These are phyloP conservation scores for Griposia aprilina DNA, from an alignment of 2,888 invertebrate species.

Conservation along the genomic window DNA sequence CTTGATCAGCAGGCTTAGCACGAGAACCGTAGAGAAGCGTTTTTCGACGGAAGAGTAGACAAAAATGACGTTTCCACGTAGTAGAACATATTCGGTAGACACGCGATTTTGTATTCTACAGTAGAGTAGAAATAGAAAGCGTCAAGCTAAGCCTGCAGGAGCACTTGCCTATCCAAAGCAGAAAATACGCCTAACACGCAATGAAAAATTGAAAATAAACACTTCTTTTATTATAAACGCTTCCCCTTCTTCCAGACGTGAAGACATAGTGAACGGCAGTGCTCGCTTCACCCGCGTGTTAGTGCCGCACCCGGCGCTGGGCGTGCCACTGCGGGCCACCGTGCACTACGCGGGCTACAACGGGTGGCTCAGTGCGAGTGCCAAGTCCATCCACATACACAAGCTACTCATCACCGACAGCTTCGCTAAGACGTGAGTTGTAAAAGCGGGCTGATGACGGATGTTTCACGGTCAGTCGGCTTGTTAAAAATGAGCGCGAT, in stretches of 20 bases:
- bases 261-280: conserved; percentile 93
- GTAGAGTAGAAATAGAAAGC: no score
- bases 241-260: conserved; percentile 90
- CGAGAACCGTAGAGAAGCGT: no score
- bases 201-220: not conserved
- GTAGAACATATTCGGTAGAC: no score
- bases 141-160: not conserved
- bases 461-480: not conserved
- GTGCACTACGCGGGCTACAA: conserved; percentile 96
- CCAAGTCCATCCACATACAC: conserved; percentile 95
- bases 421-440: conserved; percentile 93
- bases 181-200: not conserved
- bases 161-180: not conserved
- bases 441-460: not conserved
- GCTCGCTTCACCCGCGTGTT: conserved; percentile 95
- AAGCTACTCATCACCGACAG: conserved; percentile 96
- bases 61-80: no score
- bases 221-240: not conserved
- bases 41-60: no score
- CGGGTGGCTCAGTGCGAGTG: conserved; percentile 97
- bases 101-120: no score
- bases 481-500: no score
- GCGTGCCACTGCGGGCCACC: conserved; percentile 93
- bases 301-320: conserved; percentile 96
- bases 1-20: no score